Percentiles rank a stretch among this genome's conserved stretches.
Evolutionary conservation across 2,888 invertebrate genomes (phyloP).

Genomic region (Agelastica alni): DNA sequence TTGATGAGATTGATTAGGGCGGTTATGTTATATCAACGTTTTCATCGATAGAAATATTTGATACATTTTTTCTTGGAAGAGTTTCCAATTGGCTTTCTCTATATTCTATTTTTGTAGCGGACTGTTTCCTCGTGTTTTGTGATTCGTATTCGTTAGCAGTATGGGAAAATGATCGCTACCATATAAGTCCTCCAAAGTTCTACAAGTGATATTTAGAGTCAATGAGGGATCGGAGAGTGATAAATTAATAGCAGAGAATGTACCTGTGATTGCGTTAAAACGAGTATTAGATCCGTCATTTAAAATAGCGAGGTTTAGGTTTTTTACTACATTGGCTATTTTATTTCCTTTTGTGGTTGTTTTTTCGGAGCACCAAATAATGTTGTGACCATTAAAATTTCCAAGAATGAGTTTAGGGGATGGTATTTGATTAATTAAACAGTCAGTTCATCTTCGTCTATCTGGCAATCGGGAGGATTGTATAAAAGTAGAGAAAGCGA

Average conservation of each 20-base stretch:
- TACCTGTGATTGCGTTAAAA: too few relatives aligned
- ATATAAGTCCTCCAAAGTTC: background rate
- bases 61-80: background rate
- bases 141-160: background rate
- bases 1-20: background rate
- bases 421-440: constrained; percentile 8
- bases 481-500: too few relatives aligned
- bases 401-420: constrained; percentile 7
- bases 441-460: constrained; percentile 7
- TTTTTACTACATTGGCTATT: constrained; percentile 2
- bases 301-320: constrained; percentile 4
- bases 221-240: too few relatives aligned
- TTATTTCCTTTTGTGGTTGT: constrained; percentile 10
- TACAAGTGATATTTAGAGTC: background rate
- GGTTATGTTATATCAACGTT: background rate
- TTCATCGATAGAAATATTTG: background rate
- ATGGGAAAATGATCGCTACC: too few relatives aligned
- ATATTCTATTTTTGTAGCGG: background rate
- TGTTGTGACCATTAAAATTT: constrained; percentile 11
- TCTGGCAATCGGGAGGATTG: constrained; percentile 1
- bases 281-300: too few relatives aligned
- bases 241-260: background rate
- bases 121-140: background rate
- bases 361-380: constrained; percentile 7
- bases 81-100: too few relatives aligned